Percentiles rank a stretch among this genome's conserved stretches.
Conservation (phyloP, 2,888 invertebrate species). For the Latheticus oryzae region DNA sequence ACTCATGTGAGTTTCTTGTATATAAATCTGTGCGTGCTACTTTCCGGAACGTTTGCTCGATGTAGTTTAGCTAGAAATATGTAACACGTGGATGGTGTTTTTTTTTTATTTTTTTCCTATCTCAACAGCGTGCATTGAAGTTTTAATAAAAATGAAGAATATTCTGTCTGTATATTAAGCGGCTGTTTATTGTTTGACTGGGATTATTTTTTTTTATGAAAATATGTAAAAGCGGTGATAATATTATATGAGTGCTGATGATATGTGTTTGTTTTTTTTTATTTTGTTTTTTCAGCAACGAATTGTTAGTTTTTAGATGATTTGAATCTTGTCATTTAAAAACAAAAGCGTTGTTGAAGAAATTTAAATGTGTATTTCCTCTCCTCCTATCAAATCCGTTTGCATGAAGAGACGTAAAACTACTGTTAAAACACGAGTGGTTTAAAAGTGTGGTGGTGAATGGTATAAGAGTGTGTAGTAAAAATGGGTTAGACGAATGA, state of each 20-base stretch:
- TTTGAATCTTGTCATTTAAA: no score
- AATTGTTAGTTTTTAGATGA: no score
- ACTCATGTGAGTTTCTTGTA: conserved; percentile 20
- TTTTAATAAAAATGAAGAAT: conserved; percentile 30
- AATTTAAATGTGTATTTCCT: no score
- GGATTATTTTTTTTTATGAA: conserved; percentile 31
- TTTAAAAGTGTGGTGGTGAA: no score
- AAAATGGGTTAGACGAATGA: no score
- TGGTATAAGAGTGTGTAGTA: no score
- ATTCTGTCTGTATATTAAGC: conserved; percentile 38
- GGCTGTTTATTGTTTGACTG: conserved; percentile 40
- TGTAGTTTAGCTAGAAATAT: conserved; percentile 2
- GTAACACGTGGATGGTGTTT: conserved; percentile 1
- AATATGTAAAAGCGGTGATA: conserved; percentile 43
- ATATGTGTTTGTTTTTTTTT: conserved; percentile 37
- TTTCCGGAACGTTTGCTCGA: conserved; percentile 26
- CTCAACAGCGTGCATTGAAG: neutral
- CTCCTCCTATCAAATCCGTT: no score
- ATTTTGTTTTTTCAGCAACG: no score
- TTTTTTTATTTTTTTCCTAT: conserved; percentile 8
- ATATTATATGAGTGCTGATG: conserved; percentile 43
- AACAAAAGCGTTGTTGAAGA: no score
- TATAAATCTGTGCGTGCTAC: neutral
- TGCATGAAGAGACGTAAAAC: no score
- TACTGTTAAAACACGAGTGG: no score